Evolutionary conservation across 1,140 invertebrate genomes (phyloP).

Genomic region (Bemisia tabaci): DNA sequence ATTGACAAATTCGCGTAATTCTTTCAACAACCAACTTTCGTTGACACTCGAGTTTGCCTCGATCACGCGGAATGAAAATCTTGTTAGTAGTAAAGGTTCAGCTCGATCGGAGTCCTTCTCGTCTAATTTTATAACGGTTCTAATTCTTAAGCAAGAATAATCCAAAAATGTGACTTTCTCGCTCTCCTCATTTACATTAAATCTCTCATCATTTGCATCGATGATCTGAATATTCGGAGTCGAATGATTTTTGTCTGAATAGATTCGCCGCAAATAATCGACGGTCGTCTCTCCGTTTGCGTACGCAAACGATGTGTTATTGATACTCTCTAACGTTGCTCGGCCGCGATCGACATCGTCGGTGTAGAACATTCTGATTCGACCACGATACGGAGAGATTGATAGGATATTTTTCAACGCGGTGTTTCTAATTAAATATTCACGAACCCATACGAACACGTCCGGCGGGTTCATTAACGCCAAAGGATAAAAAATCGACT

Average conservation of each 20-base stretch:
- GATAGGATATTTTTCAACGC: neutral
- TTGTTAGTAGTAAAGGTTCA: neutral
- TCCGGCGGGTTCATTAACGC: neutral
- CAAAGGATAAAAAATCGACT: neutral
- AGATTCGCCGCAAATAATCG: neutral
- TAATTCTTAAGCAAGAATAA: too few relatives aligned
- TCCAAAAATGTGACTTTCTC: too few relatives aligned
- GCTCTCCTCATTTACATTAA: too few relatives aligned
- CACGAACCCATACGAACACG: neutral
- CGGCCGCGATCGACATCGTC: neutral
- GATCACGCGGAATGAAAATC: neutral
- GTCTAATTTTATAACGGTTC: too few relatives aligned
- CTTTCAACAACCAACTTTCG: neutral
- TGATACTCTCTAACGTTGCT: neutral
- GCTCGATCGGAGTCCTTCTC: neutral
- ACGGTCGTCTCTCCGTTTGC: neutral
- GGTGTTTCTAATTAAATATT: neutral
- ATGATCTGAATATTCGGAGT: too few relatives aligned
- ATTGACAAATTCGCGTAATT: too few relatives aligned
- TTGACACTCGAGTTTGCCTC: neutral
- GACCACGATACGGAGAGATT: neutral
- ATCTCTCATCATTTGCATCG: too few relatives aligned
- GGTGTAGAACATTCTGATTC: neutral
- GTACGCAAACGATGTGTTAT: neutral
- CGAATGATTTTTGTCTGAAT: too few relatives aligned